Percentiles rank a stretch among this genome's conserved stretches.
Conservation (phyloP, 2,113 vertebrate genomes). For the Jaculus jaculus region DNA sequence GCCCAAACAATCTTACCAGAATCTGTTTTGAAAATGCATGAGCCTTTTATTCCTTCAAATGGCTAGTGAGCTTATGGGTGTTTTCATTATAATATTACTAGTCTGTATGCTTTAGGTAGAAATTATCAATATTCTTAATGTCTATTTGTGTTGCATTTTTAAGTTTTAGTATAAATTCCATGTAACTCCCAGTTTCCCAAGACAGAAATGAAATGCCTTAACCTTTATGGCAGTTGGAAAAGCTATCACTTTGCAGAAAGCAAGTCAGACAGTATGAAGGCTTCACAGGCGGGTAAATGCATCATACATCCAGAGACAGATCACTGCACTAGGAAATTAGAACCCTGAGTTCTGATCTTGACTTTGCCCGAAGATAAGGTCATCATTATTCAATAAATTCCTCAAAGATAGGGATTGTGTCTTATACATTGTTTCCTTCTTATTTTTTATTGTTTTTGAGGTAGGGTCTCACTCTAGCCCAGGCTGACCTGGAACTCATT, state of each 20-base stretch:
- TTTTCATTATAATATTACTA: not conserved
- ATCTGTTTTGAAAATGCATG: slow-evolving; percentile 34
- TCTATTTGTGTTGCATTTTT: not conserved
- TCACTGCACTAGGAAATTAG: not conserved
- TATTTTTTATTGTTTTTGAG: slow-evolving; percentile 4
- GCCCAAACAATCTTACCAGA: not conserved
- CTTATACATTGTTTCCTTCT: not conserved
- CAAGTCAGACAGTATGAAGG: not conserved
- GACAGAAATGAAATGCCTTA: slow-evolving; percentile 41
- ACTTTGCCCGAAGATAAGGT: slow-evolving; percentile 11
- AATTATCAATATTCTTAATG: slow-evolving; percentile 4
- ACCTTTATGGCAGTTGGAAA: slow-evolving; percentile 31
- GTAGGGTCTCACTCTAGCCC: too few relatives aligned
- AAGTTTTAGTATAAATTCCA: slow-evolving; percentile 16
- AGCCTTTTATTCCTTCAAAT: slow-evolving; percentile 6
- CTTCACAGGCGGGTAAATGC: slow-evolving; percentile 29
- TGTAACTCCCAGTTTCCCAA: not conserved
- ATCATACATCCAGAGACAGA: slow-evolving; percentile 4
- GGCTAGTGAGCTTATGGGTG: not conserved
- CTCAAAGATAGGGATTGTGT: not conserved
- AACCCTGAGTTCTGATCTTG: slow-evolving; percentile 47
- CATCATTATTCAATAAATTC: slow-evolving; percentile 25
- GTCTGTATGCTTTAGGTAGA: not conserved
- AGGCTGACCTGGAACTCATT: too few relatives aligned
- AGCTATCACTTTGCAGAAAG: slow-evolving; percentile 51